Evolutionary conservation across 2,797 vertebrate species (phyloP), one percentile per base, ranked within the genome.

Genomic region (Enteromius anoplus): DNA sequence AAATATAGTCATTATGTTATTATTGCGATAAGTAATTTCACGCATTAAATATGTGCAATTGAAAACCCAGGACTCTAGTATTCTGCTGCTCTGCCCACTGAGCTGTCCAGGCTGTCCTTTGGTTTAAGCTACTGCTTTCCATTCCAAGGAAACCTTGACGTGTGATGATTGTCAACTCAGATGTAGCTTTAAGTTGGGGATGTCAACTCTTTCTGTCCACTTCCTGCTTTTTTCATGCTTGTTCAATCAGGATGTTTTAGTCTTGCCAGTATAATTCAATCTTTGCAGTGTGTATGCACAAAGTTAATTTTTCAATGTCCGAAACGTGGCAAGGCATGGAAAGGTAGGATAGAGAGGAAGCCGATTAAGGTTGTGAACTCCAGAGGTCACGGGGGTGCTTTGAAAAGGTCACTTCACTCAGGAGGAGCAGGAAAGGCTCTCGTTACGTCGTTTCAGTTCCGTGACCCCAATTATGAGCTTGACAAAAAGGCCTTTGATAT

Each of bases 401-500:
- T 62, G 7, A 3, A 62, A 60, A 49, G 82, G 80, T 82, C 75
- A 29, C 53, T 58, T 45, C 17, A 26, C 64, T 78, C 68, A 32
- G 29, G 19, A 65, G 51, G 70, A 45, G 26, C 29, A 70, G 81
- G 73, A 82, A 79, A 72, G 53, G 26, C 60, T 80, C 80, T 80
- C 68, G 45, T 85, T 86, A 78, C 53, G 82, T 76, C 19, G 51
- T 71, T 77, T 80, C 71, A 45, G 84, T 83, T 53, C 45, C 51
- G n/a, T 86, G 76, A 86, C 82, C 84, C 84, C 82, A 85, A 87
- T 87, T 89, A 81, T 72, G 15, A 70, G 85, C 85, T 86, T 83
- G 76, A 86, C 78, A 85, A 85, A 86, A 81, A 85, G 68, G 81
- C 21, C 60, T 75, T 82, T 87, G 65, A 76, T 84, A 75, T 70